Evolutionary conservation across 2,888 invertebrate genomes (phyloP).

Genomic region (Drosophila falleni): DNA sequence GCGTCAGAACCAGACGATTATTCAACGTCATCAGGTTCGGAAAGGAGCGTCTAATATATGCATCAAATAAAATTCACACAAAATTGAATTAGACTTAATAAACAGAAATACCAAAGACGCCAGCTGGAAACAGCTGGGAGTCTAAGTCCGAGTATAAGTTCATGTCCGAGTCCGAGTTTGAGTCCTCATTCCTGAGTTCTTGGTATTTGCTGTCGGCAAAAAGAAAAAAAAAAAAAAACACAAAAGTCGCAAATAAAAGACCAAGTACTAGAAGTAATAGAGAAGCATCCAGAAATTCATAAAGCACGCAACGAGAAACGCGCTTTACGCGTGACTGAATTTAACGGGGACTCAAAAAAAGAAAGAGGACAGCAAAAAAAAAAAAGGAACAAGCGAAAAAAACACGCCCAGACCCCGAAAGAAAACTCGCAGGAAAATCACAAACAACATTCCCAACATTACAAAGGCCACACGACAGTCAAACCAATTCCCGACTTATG

Average conservation of each 20-base stretch:
- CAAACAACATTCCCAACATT: slow-evolving; percentile 71
- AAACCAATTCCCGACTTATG: slow-evolving; percentile 14
- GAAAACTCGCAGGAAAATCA: slow-evolving; percentile 60
- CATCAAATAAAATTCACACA: slow-evolving; percentile 69
- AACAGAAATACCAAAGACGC: slow-evolving; percentile 52
- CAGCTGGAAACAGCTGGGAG: slow-evolving; percentile 49
- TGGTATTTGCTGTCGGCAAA: slow-evolving; percentile 19
- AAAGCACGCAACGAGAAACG: slow-evolving; percentile 61
- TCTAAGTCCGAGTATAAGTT: not conserved
- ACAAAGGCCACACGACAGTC: slow-evolving; percentile 44
- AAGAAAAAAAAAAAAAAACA: slow-evolving; percentile 30
- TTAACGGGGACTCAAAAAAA: slow-evolving; percentile 40
- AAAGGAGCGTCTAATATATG: slow-evolving; percentile 58
- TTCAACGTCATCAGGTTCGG: slow-evolving; percentile 23
- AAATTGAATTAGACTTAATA: slow-evolving; percentile 77
- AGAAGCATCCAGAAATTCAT: slow-evolving; percentile 60
- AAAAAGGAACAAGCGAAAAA: slow-evolving; percentile 26
- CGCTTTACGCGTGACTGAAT: slow-evolving; percentile 70
- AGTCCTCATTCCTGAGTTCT: slow-evolving; percentile 3
- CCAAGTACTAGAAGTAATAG: slow-evolving; percentile 50
- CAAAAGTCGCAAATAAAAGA: slow-evolving; percentile 42
- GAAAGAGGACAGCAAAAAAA: slow-evolving; percentile 12
- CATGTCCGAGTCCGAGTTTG: not conserved
- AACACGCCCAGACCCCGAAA: slow-evolving; percentile 30
- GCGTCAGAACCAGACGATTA: slow-evolving; percentile 27